These are phyloP conservation scores for Epizoanthus scotinus DNA, from an alignment of 92 coral and sea anemone genomes.

Conservation along the genomic window DNA sequence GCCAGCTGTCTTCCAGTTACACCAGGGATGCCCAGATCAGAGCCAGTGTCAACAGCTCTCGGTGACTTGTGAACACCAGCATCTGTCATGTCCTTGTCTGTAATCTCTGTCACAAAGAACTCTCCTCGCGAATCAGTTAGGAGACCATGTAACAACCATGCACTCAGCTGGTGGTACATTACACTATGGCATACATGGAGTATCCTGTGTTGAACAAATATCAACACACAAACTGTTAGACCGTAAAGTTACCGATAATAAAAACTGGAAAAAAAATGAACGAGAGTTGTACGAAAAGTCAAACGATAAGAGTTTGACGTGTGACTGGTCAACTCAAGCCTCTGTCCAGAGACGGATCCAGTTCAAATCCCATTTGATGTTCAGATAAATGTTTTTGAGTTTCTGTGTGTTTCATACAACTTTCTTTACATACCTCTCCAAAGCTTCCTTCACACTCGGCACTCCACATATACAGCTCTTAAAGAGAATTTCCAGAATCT, in stretches of 20 bases:
- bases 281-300: too few relatives aligned
- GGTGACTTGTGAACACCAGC: conserved; percentile 33
- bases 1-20: conserved; percentile 81
- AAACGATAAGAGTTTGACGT: too few relatives aligned
- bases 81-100: conserved; percentile 52
- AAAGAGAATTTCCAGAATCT: conserved; percentile 79
- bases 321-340: too few relatives aligned
- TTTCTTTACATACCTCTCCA: conserved; percentile 86
- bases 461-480: conserved; percentile 89
- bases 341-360: too few relatives aligned
- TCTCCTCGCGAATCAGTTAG: conserved; percentile 77
- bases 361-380: too few relatives aligned
- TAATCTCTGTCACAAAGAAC: conserved; percentile 74
- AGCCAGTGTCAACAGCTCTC: conserved; percentile 19
- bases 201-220: conserved; percentile 54
- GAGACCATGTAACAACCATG: conserved; percentile 89
- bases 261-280: too few relatives aligned
- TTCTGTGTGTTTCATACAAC: too few relatives aligned
- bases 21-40: conserved; percentile 82
- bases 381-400: too few relatives aligned
- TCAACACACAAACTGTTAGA: not conserved
- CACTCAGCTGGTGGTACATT: conserved; percentile 95
- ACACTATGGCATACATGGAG: conserved; percentile 96
- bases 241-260: too few relatives aligned
- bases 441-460: conserved; percentile 82